phyloP scores from a whole-genome alignment of 2,888 invertebrate genomes.

The Galerucella calmariensis region DNA sequence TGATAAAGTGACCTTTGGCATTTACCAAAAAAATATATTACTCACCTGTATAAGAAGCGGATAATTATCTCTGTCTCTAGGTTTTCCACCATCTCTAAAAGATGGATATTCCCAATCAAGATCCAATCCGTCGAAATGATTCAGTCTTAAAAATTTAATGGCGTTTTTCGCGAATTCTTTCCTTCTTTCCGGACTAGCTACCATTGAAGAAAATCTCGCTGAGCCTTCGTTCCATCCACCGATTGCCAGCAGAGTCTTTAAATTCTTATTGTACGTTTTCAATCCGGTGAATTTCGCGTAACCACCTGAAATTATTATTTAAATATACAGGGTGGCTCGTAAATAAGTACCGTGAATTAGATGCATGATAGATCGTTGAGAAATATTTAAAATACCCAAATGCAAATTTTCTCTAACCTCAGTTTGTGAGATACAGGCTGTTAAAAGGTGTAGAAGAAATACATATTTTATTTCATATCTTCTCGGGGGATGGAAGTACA shows the following conservation, averaged over 20 bases:
- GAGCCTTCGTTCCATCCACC: slow-evolving; percentile 97
- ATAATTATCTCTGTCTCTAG: slow-evolving; percentile 88
- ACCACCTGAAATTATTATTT: slow-evolving; percentile 73
- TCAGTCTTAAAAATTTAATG: slow-evolving; percentile 87
- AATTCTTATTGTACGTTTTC: slow-evolving; percentile 90
- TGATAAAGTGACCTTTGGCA: too few relatives aligned
- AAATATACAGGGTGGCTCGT: slow-evolving; percentile 1
- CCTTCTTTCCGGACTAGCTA: slow-evolving; percentile 80
- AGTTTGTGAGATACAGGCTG: too few relatives aligned
- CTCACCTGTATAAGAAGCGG: slow-evolving; percentile 82
- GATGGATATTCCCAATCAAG: slow-evolving; percentile 93
- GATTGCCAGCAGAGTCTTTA: slow-evolving; percentile 91
- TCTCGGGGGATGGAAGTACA: too few relatives aligned
- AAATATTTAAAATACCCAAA: too few relatives aligned
- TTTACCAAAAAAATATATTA: not conserved
- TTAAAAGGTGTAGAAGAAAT: too few relatives aligned
- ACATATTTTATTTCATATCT: too few relatives aligned
- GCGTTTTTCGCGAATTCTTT: slow-evolving; percentile 85
- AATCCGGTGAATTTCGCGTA: slow-evolving; percentile 94
- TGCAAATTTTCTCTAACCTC: too few relatives aligned
- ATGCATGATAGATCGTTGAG: too few relatives aligned
- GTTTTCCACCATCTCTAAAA: slow-evolving; percentile 82
- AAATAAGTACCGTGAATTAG: too few relatives aligned
- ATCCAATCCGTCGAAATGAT: slow-evolving; percentile 93
- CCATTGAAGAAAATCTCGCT: slow-evolving; percentile 87